Percentiles rank a stretch among this genome's conserved stretches.
These are phyloP conservation scores for Bettongia penicillata DNA, from an alignment of 2,113 vertebrate genomes.

Conservation along the genomic window DNA sequence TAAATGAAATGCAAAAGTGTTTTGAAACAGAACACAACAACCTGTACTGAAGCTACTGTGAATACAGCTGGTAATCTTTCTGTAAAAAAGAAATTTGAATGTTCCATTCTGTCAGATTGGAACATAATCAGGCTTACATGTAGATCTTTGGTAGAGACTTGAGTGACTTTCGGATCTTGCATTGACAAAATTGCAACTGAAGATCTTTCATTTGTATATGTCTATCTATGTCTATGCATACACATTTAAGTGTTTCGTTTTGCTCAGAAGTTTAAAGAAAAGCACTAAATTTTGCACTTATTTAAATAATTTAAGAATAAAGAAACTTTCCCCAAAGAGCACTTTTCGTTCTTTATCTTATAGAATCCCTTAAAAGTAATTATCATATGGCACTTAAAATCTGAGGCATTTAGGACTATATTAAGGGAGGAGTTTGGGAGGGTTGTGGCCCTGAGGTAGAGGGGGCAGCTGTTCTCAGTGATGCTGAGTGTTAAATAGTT, in stretches of 20 bases:
- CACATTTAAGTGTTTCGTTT: neutral
- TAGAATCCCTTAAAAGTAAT: neutral
- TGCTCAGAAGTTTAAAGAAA: neutral
- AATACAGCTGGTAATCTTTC: conserved; percentile 28
- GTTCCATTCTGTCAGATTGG: neutral
- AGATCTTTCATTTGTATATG: neutral
- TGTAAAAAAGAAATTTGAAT: conserved; percentile 40
- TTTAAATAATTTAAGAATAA: neutral
- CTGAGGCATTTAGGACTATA: neutral
- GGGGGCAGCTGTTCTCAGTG: neutral
- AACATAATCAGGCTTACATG: conserved; percentile 26
- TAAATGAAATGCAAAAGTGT: conserved; percentile 48
- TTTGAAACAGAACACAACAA: neutral
- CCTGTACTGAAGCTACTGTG: neutral
- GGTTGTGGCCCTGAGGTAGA: neutral
- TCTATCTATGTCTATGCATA: neutral
- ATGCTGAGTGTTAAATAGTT: neutral
- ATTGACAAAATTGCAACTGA: neutral
- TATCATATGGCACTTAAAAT: neutral
- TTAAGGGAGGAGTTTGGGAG: neutral
- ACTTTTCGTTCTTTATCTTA: neutral
- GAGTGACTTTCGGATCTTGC: neutral
- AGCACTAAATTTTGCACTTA: neutral
- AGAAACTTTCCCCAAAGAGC: neutral
- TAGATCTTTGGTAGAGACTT: neutral